Conservation (phyloP, 2,113 vertebrate genomes). For the Paramormyrops kingsleyae region DNA sequence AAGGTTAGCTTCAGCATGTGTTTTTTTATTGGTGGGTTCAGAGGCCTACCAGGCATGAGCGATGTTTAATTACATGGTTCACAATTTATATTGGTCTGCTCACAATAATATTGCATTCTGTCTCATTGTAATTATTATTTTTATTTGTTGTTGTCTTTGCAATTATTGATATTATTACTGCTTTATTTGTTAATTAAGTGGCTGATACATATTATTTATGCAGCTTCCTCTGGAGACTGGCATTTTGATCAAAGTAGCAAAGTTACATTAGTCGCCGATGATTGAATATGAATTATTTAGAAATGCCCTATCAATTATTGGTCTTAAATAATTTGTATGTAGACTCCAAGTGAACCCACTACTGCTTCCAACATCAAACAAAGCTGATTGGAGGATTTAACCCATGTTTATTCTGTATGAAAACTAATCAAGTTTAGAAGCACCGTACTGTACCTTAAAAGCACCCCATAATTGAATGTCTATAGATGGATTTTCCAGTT, state of each 20-base stretch:
- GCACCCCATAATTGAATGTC: slow-evolving; percentile 9
- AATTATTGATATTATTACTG: background rate
- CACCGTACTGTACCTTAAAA: slow-evolving; percentile 10
- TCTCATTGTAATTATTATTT: background rate
- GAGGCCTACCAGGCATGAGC: background rate
- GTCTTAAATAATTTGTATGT: slow-evolving; percentile 12
- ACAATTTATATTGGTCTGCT: background rate
- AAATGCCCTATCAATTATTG: background rate
- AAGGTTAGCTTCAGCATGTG: background rate
- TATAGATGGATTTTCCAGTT: slow-evolving; percentile 10
- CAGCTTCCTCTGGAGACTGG: background rate
- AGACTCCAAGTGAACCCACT: slow-evolving; percentile 25
- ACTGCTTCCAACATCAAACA: slow-evolving; percentile 17
- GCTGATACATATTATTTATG: background rate
- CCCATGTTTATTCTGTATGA: slow-evolving; percentile 20
- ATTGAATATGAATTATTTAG: background rate
- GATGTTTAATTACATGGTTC: background rate
- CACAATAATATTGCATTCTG: background rate
- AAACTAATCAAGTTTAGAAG: slow-evolving; percentile 20
- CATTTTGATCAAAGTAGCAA: background rate
- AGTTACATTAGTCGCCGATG: background rate
- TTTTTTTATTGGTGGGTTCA: background rate
- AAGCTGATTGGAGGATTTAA: slow-evolving; percentile 22
- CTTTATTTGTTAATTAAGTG: background rate
- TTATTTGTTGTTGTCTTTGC: background rate